Percentiles rank a stretch among this genome's conserved stretches.
These are phyloP conservation scores for Festucalex cinctus DNA, from an alignment of 2,113 vertebrate genomes.

Conservation along the genomic window DNA sequence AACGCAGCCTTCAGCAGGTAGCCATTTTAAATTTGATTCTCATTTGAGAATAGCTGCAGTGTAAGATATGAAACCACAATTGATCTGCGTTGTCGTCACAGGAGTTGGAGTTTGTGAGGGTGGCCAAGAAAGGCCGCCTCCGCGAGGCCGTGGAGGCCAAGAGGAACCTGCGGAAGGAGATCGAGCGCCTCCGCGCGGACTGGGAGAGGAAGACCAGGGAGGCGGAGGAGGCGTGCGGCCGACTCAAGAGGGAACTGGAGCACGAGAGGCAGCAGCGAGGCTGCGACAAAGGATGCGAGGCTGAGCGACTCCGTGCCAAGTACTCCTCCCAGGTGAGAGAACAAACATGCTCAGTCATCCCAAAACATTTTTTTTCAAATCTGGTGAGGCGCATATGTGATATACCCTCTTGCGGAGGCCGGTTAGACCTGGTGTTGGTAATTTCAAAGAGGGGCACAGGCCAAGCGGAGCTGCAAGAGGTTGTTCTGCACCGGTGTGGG, in stretches of 20 bases:
- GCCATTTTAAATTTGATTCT: neutral
- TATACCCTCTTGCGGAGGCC: no score
- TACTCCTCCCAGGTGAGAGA: constrained; percentile 87
- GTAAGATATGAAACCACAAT: neutral
- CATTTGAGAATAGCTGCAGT: no score
- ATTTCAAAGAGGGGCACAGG: no score
- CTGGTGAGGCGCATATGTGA: no score
- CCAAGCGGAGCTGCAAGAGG: no score
- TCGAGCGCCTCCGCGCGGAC: constrained; percentile 86
- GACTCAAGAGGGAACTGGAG: constrained; percentile 88
- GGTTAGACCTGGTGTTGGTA: no score
- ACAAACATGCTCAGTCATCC: neutral
- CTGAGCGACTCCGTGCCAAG: constrained; percentile 84
- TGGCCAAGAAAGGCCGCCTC: constrained; percentile 94
- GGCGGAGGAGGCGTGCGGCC: constrained; percentile 83
- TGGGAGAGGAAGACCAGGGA: constrained; percentile 94
- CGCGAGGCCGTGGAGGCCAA: constrained; percentile 93
- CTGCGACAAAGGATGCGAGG: constrained; percentile 92
- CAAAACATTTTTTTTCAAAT: neutral
- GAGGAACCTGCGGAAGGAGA: constrained; percentile 90
- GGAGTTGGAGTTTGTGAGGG: constrained; percentile 93
- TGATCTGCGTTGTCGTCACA: constrained; percentile 34
- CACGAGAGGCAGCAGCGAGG: constrained; percentile 85
- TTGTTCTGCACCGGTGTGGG: no score
- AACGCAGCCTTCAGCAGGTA: constrained; percentile 94